Conservation (phyloP, 2,113 vertebrate species). For the Meriones unguiculatus region DNA sequence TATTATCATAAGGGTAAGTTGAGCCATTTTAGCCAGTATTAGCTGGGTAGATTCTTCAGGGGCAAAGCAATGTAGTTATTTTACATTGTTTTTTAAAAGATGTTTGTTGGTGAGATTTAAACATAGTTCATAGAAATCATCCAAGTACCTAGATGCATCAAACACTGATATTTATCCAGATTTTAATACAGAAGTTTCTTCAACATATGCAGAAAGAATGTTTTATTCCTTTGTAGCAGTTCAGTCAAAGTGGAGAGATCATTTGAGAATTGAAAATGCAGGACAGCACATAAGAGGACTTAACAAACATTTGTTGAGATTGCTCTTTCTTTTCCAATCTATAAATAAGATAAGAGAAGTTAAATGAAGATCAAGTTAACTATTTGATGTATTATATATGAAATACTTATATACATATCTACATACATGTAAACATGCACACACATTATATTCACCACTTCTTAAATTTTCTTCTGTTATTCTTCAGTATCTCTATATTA, state of each 20-base stretch:
- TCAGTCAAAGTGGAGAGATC: slow-evolving; percentile 60
- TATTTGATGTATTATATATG: not conserved
- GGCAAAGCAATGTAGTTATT: slow-evolving; percentile 33
- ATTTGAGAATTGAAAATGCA: slow-evolving; percentile 73
- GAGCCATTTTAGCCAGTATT: slow-evolving; percentile 19
- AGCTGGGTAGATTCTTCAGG: slow-evolving; percentile 33
- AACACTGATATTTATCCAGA: slow-evolving; percentile 61
- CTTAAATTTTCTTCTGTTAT: not conserved
- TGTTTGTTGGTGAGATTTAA: slow-evolving; percentile 56
- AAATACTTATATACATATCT: not conserved
- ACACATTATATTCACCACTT: slow-evolving; percentile 2
- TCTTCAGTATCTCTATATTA: not conserved
- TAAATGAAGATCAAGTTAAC: slow-evolving; percentile 62
- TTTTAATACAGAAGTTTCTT: slow-evolving; percentile 63
- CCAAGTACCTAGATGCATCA: slow-evolving; percentile 63
- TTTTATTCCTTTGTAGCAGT: slow-evolving; percentile 60
- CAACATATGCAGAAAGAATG: slow-evolving; percentile 63
- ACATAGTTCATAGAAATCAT: slow-evolving; percentile 47
- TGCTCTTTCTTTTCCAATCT: slow-evolving; percentile 65
- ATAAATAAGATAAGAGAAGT: slow-evolving; percentile 66
- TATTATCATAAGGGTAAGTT: not conserved
- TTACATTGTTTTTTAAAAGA: slow-evolving; percentile 47
- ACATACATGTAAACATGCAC: not conserved
- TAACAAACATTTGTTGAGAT: slow-evolving; percentile 70
- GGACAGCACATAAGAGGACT: slow-evolving; percentile 64